These are phyloP conservation scores for Phalanger gymnotis DNA, from an alignment of 2,797 vertebrate genomes.

Conservation along the genomic window DNA sequence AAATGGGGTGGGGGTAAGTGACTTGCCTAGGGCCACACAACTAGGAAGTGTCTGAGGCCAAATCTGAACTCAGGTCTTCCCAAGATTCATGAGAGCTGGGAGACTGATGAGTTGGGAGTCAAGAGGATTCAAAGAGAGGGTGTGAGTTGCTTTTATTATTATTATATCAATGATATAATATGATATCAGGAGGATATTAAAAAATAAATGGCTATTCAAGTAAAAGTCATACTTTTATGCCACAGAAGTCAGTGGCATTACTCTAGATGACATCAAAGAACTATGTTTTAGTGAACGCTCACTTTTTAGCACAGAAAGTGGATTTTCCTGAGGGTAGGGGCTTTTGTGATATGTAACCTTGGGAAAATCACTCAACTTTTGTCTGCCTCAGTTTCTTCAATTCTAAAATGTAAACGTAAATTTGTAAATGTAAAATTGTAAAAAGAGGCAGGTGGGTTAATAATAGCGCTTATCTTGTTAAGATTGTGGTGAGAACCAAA, in stretches of 20 bases:
- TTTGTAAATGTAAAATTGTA: too few relatives aligned
- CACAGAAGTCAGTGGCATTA: background rate
- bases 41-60: background rate
- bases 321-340: background rate
- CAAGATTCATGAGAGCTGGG: background rate
- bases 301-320: background rate
- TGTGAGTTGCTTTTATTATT: background rate
- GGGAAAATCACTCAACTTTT: background rate
- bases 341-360: background rate
- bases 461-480: background rate
- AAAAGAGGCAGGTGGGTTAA: background rate
- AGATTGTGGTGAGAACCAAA: background rate
- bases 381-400: background rate
- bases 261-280: background rate
- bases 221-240: background rate
- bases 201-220: background rate
- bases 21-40: background rate
- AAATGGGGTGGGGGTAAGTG: background rate
- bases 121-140: background rate
- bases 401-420: too few relatives aligned
- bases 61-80: background rate
- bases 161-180: too few relatives aligned
- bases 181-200: background rate
- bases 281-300: background rate
- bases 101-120: background rate